Evolutionary conservation across 1,140 invertebrate species (phyloP), one percentile per base, ranked within the genome.

Genomic region (Oscheius sp.): DNA sequence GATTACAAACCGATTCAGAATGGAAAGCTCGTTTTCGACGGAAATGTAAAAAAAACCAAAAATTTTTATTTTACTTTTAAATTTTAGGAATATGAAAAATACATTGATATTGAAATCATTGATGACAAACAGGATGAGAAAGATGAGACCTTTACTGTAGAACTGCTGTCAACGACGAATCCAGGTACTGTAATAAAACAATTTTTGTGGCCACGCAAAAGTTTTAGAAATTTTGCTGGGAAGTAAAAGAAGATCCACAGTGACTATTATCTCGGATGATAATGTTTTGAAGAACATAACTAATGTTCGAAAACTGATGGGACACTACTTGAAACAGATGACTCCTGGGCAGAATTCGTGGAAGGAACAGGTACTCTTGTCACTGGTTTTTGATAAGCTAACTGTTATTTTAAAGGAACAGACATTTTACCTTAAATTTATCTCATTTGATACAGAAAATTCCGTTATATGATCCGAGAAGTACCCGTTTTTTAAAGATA

Each of bases 81-180:
- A 46, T 15, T 55, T 66, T 66, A 66, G 52, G 61, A 73, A 65
- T 66, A 73, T 42, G 70, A 73, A 35, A 65, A 73, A 32, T 73
- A 82, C 58, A 78, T 98, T 80, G 87, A 89, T 32, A 87, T 99
- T 64, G 89, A 89, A 70, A 95, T 99, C 74, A 89, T 94, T 68
- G 94, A 98, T 87, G 93, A 97, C 84, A 95, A 97, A 85, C 94
- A 93, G 82, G 98, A 99, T 83, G 94, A 98, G 85, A 97, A 97
- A 85, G 92, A 95, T 82, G 92, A 95, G 7, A 88, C 91, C 7
- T 96, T 99, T 84, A 94, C 91, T 84, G 90, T 98, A 0, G 91
- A 95, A 85, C 86, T 99, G 2, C 15, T 52, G 55, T 59, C 55
- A 49, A 20, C 36, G 18, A 28, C 32, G 23, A 59, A 45, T 3